Conservation (phyloP, 2,113 vertebrate species). For the Petaurus breviceps region DNA sequence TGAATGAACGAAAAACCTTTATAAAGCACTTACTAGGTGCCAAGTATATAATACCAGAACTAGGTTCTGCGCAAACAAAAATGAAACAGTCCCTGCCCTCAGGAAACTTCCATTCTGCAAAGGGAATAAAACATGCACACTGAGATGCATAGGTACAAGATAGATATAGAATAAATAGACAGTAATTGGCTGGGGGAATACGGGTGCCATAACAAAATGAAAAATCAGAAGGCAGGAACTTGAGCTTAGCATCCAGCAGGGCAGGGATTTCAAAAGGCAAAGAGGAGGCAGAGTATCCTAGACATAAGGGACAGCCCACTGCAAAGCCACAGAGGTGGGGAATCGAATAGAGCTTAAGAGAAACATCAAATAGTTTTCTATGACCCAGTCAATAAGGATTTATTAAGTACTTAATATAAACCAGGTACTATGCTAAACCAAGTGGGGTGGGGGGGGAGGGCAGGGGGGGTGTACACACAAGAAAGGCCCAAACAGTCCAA, state of each 20-base stretch:
- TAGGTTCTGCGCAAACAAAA: background rate
- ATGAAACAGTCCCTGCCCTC: background rate
- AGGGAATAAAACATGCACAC: background rate
- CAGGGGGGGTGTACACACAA: too few relatives aligned
- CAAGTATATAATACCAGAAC: background rate
- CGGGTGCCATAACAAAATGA: background rate
- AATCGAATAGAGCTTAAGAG: background rate
- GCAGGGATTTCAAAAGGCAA: background rate
- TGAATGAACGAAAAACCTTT: background rate
- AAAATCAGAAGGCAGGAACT: background rate
- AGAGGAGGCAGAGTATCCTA: background rate
- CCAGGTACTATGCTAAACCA: too few relatives aligned
- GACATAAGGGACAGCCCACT: background rate
- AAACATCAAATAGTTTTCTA: background rate
- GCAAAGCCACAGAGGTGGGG: background rate
- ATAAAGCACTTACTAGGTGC: background rate
- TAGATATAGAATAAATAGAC: background rate
- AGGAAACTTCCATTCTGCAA: background rate
- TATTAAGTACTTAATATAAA: too few relatives aligned
- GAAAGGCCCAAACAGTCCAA: background rate
- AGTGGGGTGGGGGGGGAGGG: too few relatives aligned
- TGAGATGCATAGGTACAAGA: background rate
- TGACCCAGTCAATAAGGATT: background rate
- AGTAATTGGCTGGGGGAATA: background rate
- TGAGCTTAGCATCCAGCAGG: background rate